Evolutionary conservation across 2,113 vertebrate species (phyloP), one percentile per base, ranked within the genome.

Genomic region (Cervus canadensis): DNA sequence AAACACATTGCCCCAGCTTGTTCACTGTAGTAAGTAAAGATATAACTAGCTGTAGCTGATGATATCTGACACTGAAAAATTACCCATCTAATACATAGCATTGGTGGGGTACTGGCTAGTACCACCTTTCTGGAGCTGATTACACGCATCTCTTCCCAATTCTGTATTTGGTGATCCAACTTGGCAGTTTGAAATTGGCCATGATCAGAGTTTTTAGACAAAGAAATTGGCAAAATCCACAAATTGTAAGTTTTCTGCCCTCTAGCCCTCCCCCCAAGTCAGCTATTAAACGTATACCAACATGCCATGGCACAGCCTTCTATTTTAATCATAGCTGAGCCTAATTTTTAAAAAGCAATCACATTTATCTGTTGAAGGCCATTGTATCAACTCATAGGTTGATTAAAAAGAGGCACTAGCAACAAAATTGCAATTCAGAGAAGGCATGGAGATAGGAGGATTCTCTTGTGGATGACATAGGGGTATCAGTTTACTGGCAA

Each of bases 241-340:
- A 94, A 62, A 92, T 83, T 23, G 82, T 6, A 2, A 9, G 11
- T 91, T 92, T 91, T 87, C 59, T 50, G 84, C n/a, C 17, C 33
- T 45, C 2, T 4, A n/a, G 7, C 2, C 16, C 36, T 33, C n/a
- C 5, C 7, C 25, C 7, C 48, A 2, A 60, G 28, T 13, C 40
- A 83, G 16, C 48, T 93, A 45, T 45, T 94, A 91, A 93, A 85
- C 6, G 87, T 76, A 94, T 56, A 81, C 28, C 52, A 56, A 54
- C 6, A 91, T 60, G 54, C 16, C 15, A 85, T 16, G 7, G 13
- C 15, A 60, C 12, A 36, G 28, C 71, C 26, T 62, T 96, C 23
- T 85, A 83, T 9, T 84, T 96, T 4, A 91, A 48, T 36, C 52
- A 64, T 17, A 43, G 23, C 6, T 83, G 48, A 95, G 56, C 82